phyloP scores from a whole-genome alignment of 2,113 vertebrate species.

The Piprites chloris region DNA sequence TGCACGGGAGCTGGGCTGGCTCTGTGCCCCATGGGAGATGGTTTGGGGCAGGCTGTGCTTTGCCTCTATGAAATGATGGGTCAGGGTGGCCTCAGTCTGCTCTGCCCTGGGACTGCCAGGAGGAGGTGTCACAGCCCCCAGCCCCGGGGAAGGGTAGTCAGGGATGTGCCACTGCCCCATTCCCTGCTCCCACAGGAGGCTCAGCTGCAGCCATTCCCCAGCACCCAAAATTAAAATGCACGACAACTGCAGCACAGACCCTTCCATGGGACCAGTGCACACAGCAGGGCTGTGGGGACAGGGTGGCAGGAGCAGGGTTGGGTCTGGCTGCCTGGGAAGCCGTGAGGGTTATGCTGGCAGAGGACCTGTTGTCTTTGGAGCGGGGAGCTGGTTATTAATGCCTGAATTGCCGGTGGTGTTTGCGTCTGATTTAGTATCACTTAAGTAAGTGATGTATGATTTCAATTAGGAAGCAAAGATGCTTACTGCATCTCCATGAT shows the following conservation, averaged over 20 bases:
- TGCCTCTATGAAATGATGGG: rapidly evolving
- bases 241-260: neutral
- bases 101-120: neutral
- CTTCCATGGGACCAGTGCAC: rapidly evolving
- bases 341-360: rapidly evolving
- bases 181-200: neutral
- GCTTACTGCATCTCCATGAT: slow-evolving; percentile 55
- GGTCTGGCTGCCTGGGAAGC: neutral
- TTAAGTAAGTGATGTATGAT: slow-evolving; percentile 63
- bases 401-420: neutral
- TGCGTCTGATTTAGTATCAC: slow-evolving; percentile 55
- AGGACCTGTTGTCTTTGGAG: slow-evolving; percentile 22
- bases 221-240: neutral
- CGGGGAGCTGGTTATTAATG: neutral
- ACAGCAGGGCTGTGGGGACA: neutral
- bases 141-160: neutral
- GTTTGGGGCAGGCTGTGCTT: neutral
- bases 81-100: neutral
- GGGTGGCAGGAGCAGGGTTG: neutral
- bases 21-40: rapidly evolving
- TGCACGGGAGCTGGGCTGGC: rapidly evolving
- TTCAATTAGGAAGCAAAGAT: slow-evolving; percentile 68
- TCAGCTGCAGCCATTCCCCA: neutral
- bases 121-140: neutral
- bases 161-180: neutral